Evolutionary conservation across 2,888 invertebrate species (phyloP).

Genomic region (Tanytarsus gracilentus): DNA sequence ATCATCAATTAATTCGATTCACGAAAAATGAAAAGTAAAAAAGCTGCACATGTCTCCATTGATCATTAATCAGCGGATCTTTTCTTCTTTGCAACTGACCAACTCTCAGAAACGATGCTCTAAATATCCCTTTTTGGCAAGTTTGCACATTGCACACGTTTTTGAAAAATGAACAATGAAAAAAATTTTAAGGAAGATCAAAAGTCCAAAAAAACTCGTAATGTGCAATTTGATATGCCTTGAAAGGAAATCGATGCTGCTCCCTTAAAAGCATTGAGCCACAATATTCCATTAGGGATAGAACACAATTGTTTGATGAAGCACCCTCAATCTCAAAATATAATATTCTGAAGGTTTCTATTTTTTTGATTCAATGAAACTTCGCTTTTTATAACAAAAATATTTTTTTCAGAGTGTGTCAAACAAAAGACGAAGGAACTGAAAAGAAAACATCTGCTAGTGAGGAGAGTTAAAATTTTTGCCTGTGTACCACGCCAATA

Average conservation of each 20-base stretch:
- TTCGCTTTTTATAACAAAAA: not conserved
- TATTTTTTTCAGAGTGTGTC: not conserved
- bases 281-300: not conserved
- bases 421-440: not conserved
- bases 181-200: not conserved
- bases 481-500: not conserved
- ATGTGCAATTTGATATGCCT: conserved; percentile 14
- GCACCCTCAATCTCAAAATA: too few species aligned
- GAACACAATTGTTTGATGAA: not conserved
- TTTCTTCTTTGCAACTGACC: not conserved
- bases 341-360: not conserved
- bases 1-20: too few species aligned
- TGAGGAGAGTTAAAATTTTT: not conserved
- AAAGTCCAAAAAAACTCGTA: not conserved
- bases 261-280: not conserved
- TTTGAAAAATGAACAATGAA: not conserved
- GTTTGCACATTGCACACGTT: conserved; percentile 4
- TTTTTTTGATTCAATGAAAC: conserved; percentile 5
- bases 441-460: conserved; percentile 19
- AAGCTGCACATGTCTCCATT: conserved; percentile 17
- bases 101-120: not conserved
- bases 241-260: conserved; percentile 1
- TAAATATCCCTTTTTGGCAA: not conserved
- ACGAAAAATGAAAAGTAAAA: conserved; percentile 4
- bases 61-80: conserved; percentile 16